Conservation (phyloP, 2,888 invertebrate species). For the Teleiodes luculella region DNA sequence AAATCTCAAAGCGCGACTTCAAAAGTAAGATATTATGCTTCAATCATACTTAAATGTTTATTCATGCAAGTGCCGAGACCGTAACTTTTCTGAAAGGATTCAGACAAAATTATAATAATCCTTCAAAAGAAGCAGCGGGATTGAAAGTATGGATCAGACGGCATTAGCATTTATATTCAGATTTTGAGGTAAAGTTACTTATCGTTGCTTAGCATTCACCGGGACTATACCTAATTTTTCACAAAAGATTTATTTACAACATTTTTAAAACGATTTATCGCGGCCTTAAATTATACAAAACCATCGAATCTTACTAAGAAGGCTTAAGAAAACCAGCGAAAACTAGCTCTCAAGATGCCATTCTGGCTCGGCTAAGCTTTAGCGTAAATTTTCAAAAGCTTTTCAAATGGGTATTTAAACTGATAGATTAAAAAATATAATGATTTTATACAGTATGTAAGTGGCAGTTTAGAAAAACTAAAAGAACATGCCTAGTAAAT, state of each 20-base stretch:
- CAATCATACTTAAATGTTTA: conserved; percentile 44
- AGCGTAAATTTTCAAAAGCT: no score
- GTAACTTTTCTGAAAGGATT: conserved; percentile 64
- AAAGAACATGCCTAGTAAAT: no score
- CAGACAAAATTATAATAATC: conserved; percentile 71
- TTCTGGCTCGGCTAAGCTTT: no score
- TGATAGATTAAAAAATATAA: no score
- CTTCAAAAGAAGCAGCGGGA: conserved; percentile 58
- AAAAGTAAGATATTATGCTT: conserved; percentile 17
- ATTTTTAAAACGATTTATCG: conserved; percentile 10
- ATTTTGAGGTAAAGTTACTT: conserved; percentile 66
- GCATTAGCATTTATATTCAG: conserved; percentile 73
- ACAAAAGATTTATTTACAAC: conserved; percentile 4
- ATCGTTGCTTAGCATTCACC: conserved; percentile 51
- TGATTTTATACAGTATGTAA: no score
- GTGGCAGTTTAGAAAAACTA: no score
- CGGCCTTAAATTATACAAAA: not conserved
- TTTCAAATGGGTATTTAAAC: no score
- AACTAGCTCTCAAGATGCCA: no score
- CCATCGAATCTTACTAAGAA: not conserved
- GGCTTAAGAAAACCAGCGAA: no score
- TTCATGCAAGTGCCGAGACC: conserved; percentile 52
- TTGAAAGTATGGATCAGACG: conserved; percentile 69
- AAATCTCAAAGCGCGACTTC: conserved; percentile 19
- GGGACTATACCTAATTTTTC: conserved; percentile 3